Conservation (phyloP, 2,113 vertebrate species). For the Lipotes vexillifer region DNA sequence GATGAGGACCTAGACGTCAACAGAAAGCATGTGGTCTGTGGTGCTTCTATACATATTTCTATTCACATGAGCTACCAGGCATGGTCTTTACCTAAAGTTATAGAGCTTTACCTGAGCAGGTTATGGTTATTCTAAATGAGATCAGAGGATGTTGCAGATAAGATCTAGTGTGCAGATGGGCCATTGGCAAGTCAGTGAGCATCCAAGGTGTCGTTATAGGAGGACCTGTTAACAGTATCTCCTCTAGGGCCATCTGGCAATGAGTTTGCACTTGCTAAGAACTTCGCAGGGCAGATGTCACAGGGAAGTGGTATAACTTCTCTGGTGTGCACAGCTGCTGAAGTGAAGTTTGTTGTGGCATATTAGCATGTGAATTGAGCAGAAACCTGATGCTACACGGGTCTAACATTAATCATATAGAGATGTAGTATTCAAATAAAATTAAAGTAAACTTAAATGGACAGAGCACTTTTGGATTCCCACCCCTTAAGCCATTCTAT, state of each 20-base stretch:
- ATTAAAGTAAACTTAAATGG: not conserved
- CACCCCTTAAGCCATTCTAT: not conserved
- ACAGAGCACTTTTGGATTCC: not conserved
- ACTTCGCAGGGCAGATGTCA: not conserved
- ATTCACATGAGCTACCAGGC: not conserved
- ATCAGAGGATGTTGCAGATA: not conserved
- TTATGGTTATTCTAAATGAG: not conserved
- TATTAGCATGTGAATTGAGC: not conserved
- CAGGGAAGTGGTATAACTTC: not conserved
- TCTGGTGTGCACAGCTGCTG: not conserved
- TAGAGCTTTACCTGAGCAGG: not conserved
- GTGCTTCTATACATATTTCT: not conserved
- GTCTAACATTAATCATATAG: not conserved
- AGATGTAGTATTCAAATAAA: not conserved
- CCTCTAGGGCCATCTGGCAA: not conserved
- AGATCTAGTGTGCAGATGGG: not conserved
- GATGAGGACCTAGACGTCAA: not conserved
- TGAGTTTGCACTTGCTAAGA: not conserved
- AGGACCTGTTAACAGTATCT: not conserved
- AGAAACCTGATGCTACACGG: not conserved
- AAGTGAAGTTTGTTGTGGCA: not conserved
- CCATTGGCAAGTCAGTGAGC: not conserved
- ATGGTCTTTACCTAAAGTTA: not conserved
- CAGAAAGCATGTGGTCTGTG: not conserved
- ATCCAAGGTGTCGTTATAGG: not conserved